phyloP scores from a whole-genome alignment of 2,113 vertebrate genomes.

The Megaceryle maxima region DNA sequence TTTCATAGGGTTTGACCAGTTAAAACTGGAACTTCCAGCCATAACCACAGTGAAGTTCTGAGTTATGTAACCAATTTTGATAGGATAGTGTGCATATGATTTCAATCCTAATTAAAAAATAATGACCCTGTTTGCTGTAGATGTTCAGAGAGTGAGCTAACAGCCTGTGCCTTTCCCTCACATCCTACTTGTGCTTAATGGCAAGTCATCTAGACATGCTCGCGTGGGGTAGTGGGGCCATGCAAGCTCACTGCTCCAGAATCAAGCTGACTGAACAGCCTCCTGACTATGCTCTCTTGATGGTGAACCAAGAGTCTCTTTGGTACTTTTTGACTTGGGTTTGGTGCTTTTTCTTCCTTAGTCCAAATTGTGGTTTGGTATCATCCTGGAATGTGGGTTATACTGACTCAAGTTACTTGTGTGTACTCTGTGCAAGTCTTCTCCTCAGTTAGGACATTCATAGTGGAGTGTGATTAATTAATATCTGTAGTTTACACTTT shows the following conservation, averaged over 20 bases:
- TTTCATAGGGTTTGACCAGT: not conserved
- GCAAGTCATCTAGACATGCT: not conserved
- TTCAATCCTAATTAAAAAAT: constrained; percentile 15
- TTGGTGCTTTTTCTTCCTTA: not conserved
- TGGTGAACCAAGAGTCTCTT: not conserved
- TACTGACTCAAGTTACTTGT: not conserved
- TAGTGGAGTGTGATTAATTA: not conserved
- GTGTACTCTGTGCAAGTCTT: not conserved
- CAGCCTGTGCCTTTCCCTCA: not conserved
- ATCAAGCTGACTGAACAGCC: not conserved
- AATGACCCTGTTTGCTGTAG: not conserved
- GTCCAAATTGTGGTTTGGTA: not conserved
- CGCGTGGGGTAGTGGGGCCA: rapidly evolving
- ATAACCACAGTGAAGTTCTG: not conserved
- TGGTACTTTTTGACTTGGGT: not conserved
- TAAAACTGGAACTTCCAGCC: not conserved
- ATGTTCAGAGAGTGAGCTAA: not conserved
- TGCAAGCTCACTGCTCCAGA: not conserved
- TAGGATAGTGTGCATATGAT: not conserved
- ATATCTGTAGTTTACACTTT: not conserved
- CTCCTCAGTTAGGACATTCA: not conserved
- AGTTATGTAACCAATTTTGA: not conserved
- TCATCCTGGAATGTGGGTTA: not conserved
- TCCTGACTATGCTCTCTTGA: not conserved
- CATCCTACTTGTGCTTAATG: not conserved